These are phyloP conservation scores for Drosophila subsilvestris DNA, from an alignment of 2,888 invertebrate species.

Conservation along the genomic window DNA sequence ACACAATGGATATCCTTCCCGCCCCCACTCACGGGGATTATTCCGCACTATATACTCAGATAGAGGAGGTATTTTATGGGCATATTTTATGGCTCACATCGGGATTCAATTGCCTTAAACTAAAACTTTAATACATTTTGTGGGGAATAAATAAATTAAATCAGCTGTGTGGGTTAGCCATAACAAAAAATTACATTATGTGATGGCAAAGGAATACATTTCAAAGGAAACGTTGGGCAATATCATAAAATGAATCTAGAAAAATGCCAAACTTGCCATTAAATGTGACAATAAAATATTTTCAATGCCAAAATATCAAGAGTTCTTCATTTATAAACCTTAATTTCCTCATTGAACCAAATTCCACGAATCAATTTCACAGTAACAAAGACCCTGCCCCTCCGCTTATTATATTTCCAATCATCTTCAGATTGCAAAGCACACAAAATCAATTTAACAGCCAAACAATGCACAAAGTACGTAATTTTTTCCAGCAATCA, in stretches of 20 bases:
- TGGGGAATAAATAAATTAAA: background rate
- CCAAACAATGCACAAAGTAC: slow-evolving; percentile 42
- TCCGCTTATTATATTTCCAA: background rate
- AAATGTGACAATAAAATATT: no score
- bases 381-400: background rate
- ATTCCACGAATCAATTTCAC: background rate
- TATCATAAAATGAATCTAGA: background rate
- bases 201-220: background rate
- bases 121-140: slow-evolving; percentile 13
- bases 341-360: background rate
- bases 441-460: slow-evolving; percentile 40
- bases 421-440: slow-evolving; percentile 23
- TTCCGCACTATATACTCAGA: slow-evolving; percentile 6
- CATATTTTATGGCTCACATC: slow-evolving; percentile 16
- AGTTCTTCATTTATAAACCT: background rate
- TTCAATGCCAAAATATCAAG: background rate
- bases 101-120: slow-evolving; percentile 15
- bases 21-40: slow-evolving; percentile 8
- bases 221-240: background rate
- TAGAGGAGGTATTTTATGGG: slow-evolving; percentile 19
- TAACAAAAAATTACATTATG: no score
- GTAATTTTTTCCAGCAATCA: slow-evolving; percentile 47
- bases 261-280: background rate
- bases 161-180: no score
- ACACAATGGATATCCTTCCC: slow-evolving; percentile 1